Evolutionary conservation across 2,113 vertebrate genomes (phyloP), one percentile per base, ranked within the genome.

Genomic region (Petromus typicus): DNA sequence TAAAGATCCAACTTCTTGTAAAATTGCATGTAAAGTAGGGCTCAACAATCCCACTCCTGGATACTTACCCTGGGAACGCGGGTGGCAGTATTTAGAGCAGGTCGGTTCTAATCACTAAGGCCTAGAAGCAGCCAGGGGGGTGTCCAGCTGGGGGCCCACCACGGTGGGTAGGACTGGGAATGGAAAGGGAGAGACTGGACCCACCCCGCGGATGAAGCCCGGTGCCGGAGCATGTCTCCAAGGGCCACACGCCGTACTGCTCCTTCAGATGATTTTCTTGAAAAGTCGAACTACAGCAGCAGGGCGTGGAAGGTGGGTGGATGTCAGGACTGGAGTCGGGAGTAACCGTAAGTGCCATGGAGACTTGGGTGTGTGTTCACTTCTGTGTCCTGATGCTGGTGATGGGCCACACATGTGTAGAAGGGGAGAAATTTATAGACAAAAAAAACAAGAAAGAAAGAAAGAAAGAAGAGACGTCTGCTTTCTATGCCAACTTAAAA

Each of bases 311-410:
- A 10, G 8, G 5, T 14, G 12, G 7, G 56, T 6, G 6, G 20
- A 7, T 17, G n/a, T 54, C 45, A 64, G 13, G 32, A 7, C 1
- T 17, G 11, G n/a, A 1, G 5, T 5, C 4, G 2, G 13, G 17
- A 7, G 8, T 61, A 13, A 17, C 25, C 22, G 10, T 6, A 34
- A 48, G 5, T 13, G 11, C 1, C 0, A 0, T 1, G 13, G 67
- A n/a, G 27, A 82, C 34, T 32, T 20, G 9, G 30, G 48, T 32
- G 1, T 20, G 23, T 8, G 7, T 18, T 32, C 1, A 2, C 3
- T 67, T 16, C 30, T 4, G 11, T 43, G 4, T 12, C 54, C 27
- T 25, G 13, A 17, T 23, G 23, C 5, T 14, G 27, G 56, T n/a
- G 22, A 75, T 3, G n/a, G 14, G 34, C 3, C 2, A 16, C 3